A percentile compares a stretch with the other conserved stretches of the same genome.
Conservation (phyloP, 2,797 vertebrate species). For the Botia almorhae region DNA sequence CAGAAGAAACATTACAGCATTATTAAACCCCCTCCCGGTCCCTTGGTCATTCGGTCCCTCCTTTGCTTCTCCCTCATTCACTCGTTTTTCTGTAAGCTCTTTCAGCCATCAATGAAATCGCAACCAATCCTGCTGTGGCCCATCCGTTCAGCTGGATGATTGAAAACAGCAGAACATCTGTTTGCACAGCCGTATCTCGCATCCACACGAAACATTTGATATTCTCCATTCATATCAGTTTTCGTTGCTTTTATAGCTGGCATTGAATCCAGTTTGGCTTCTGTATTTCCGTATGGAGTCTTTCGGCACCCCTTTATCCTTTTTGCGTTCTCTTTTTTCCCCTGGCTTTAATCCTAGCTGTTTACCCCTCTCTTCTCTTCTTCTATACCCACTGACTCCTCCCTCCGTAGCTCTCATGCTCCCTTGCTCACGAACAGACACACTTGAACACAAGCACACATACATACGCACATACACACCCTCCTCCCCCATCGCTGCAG, state of each 20-base stretch:
- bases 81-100: slow-evolving; percentile 35
- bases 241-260: neutral
- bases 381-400: slow-evolving; percentile 58
- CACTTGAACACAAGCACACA: slow-evolving; percentile 44
- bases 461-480: slow-evolving; percentile 75
- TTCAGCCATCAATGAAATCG: slow-evolving; percentile 79
- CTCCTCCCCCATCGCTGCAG: slow-evolving; percentile 85
- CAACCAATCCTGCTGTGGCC: slow-evolving; percentile 55
- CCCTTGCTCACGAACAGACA: slow-evolving; percentile 47
- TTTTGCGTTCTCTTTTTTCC: slow-evolving; percentile 28
- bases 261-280: neutral
- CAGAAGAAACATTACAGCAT: slow-evolving; percentile 83
- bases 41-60: slow-evolving; percentile 72
- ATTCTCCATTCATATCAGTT: slow-evolving; percentile 3
- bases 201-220: no score
- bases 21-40: slow-evolving; percentile 76
- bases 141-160: neutral
- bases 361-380: slow-evolving; percentile 49
- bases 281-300: neutral
- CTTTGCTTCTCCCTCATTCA: slow-evolving; percentile 51
- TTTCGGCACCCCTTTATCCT: neutral
- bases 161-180: slow-evolving; percentile 44
- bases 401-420: slow-evolving; percentile 53
- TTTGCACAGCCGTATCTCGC: slow-evolving; percentile 39
- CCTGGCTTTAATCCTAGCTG: slow-evolving; percentile 58